Evolutionary conservation across 2,797 vertebrate species (phyloP).

Genomic region (Pseudochirops cupreus): DNA sequence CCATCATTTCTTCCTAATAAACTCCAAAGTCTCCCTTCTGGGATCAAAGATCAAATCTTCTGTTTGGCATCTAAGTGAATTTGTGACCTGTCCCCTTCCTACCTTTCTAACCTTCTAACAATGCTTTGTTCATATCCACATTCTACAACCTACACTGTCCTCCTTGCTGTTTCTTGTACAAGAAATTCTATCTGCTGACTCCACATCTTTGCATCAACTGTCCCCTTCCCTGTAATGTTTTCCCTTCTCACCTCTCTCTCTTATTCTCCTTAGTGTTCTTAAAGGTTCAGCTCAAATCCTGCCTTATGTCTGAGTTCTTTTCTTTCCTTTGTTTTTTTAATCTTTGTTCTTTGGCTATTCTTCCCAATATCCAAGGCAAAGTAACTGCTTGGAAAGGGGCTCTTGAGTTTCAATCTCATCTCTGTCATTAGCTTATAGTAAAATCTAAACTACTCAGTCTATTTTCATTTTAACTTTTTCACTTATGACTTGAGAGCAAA

Average conservation of each 20-base stretch:
- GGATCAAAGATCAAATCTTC: background rate
- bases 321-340: background rate
- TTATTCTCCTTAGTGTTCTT: background rate
- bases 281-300: background rate
- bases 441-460: background rate
- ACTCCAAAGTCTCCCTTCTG: background rate
- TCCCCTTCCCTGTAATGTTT: background rate
- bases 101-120: background rate
- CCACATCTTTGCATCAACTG: background rate
- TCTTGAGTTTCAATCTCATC: background rate
- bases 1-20: background rate
- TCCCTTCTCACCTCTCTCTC: background rate
- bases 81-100: background rate
- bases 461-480: background rate
- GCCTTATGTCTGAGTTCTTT: background rate
- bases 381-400: background rate
- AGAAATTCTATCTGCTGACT: background rate
- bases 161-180: background rate
- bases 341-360: background rate
- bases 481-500: background rate
- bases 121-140: background rate
- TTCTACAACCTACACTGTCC: background rate
- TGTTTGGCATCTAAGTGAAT: background rate
- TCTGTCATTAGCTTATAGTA: background rate
- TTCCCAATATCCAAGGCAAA: background rate